A percentile compares a stretch with the other conserved stretches of the same genome.
Conservation (phyloP, 2,797 vertebrate genomes). For the Amazona ochrocephala region DNA sequence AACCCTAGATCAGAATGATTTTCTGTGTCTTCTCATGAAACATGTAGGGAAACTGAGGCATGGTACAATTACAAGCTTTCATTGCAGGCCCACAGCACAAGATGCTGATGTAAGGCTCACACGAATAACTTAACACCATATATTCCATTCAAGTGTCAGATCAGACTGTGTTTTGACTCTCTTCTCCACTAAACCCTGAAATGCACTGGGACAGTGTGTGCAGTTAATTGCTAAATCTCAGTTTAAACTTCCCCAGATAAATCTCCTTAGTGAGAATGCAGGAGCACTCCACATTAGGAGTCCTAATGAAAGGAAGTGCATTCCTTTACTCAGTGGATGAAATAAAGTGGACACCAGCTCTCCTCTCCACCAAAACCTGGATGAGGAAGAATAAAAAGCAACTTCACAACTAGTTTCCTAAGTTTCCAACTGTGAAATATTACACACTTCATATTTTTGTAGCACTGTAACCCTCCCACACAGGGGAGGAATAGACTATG, state of each 20-base stretch:
- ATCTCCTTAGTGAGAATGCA: neutral
- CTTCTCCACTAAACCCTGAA: neutral
- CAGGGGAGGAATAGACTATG: neutral
- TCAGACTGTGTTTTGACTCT: neutral
- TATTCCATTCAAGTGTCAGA: neutral
- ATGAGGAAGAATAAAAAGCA: neutral
- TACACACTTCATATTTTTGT: slow-evolving; percentile 10
- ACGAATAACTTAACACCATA: accelerated
- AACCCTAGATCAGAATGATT: neutral
- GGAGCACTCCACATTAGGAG: neutral
- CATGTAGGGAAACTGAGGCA: neutral
- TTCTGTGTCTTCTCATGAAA: neutral
- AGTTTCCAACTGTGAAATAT: neutral
- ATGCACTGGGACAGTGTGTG: neutral
- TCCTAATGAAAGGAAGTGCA: neutral
- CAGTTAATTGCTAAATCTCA: neutral
- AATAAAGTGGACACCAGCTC: neutral
- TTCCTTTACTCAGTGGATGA: neutral
- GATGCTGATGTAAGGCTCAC: neutral
- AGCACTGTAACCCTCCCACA: neutral
- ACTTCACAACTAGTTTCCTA: neutral
- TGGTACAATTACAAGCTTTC: neutral
- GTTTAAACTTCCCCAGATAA: neutral
- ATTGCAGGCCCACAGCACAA: no score
- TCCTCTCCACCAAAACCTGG: neutral